These are phyloP conservation scores for Campylorhamphus procurvoides DNA, from an alignment of 2,113 vertebrate species.

Conservation along the genomic window DNA sequence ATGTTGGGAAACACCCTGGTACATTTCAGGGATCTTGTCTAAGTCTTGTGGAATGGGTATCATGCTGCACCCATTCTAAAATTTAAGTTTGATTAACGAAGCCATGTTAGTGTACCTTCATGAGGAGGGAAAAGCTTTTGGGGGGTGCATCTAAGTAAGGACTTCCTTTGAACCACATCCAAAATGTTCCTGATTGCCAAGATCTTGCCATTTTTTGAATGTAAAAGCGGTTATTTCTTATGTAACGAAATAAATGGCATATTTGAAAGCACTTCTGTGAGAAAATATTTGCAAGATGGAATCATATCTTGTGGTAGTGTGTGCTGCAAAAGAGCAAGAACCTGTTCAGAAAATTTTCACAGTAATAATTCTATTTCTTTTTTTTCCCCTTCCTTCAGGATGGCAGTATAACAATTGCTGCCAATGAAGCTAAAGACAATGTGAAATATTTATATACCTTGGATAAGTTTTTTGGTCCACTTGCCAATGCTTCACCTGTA, in stretches of 20 bases:
- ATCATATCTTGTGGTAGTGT: background rate
- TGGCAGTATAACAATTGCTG: conserved; percentile 75
- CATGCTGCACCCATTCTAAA: background rate
- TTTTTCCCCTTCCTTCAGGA: conserved; percentile 65
- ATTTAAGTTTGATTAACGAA: background rate
- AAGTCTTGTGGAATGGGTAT: background rate
- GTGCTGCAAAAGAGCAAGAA: background rate
- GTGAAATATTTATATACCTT: conserved; percentile 81
- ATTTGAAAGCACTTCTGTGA: background rate
- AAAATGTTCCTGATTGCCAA: background rate
- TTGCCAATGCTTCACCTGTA: conserved; percentile 79
- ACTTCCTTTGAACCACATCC: background rate
- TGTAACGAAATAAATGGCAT: background rate
- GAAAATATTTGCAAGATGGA: background rate
- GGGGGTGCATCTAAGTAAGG: background rate
- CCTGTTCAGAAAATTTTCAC: background rate
- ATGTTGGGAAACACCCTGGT: background rate
- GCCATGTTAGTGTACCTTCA: background rate
- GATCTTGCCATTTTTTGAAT: background rate
- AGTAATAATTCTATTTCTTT: background rate
- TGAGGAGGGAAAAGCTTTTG: background rate
- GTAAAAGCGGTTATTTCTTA: background rate
- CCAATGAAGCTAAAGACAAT: conserved; percentile 86
- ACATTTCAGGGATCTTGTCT: background rate
- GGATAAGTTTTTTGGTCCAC: conserved; percentile 78